phyloP scores from a whole-genome alignment of 2,113 vertebrate genomes.

The human region DNA sequence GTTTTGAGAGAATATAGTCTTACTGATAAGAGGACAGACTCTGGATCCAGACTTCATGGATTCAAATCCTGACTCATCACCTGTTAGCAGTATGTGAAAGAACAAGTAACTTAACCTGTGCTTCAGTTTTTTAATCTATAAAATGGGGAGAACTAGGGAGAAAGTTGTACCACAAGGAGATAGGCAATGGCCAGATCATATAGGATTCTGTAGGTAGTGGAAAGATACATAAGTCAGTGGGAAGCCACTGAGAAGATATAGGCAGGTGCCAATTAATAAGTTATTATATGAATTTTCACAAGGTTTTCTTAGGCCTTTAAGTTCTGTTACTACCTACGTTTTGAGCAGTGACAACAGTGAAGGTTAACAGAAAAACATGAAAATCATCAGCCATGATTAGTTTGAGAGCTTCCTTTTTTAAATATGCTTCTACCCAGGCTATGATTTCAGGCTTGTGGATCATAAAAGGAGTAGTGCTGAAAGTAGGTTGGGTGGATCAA shows the following conservation, averaged over 20 bases:
- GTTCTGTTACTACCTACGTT: neutral
- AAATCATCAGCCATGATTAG: constrained; percentile 36
- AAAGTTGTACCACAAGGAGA: neutral
- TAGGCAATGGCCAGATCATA: neutral
- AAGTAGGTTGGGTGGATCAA: constrained; percentile 56
- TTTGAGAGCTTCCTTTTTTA: constrained; percentile 43
- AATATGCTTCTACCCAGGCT: neutral
- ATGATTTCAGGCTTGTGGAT: constrained; percentile 4
- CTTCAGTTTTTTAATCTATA: neutral
- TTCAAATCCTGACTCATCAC: neutral
- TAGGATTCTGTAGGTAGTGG: neutral
- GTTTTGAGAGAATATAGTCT: neutral
- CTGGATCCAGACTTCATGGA: neutral
- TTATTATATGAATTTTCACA: neutral
- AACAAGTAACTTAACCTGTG: neutral
- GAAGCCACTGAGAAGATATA: neutral
- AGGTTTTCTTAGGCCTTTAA: neutral
- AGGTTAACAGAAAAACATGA: constrained; percentile 46
- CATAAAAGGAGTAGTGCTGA: neutral
- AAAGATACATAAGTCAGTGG: neutral
- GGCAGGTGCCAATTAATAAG: neutral
- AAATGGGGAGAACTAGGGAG: neutral
- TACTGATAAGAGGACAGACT: neutral
- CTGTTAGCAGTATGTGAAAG: neutral
- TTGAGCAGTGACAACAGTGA: constrained; percentile 9